A percentile compares a stretch with the other conserved stretches of the same genome.
Conservation (phyloP, 2,888 invertebrate species). For the Caenorhabditis macrosperma region DNA sequence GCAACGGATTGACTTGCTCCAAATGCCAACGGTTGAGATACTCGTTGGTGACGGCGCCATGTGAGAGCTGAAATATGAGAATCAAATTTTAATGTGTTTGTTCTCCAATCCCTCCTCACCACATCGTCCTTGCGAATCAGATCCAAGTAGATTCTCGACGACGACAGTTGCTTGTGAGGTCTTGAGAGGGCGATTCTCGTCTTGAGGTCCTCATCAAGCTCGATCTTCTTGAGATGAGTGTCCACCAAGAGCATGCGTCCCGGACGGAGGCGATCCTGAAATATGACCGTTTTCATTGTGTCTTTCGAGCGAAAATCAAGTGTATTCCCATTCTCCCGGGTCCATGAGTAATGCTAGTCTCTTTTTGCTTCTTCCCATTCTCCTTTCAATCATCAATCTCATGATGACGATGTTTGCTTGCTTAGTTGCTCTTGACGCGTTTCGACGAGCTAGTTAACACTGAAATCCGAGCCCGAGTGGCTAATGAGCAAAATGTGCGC, state of each 20-base stretch:
- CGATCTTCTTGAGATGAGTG: conserved; percentile 89
- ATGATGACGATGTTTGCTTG: conserved; percentile 30
- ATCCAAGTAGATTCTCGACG: conserved; percentile 78
- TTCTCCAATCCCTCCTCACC: no score
- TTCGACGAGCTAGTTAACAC: conserved; percentile 24
- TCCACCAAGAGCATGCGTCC: conserved; percentile 98
- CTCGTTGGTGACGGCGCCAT: conserved; percentile 80
- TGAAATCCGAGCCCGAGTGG: conserved; percentile 37
- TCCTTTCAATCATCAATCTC: conserved; percentile 15
- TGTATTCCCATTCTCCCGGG: neutral
- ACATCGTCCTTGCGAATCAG: conserved; percentile 79
- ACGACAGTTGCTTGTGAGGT: conserved; percentile 87
- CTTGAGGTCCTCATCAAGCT: conserved; percentile 95
- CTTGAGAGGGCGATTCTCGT: conserved; percentile 89
- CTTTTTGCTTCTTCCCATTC: conserved; percentile 7
- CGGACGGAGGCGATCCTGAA: conserved; percentile 94
- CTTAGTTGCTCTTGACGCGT: neutral
- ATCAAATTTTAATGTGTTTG: no score
- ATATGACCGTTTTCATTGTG: conserved; percentile 65
- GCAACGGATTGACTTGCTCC: conserved; percentile 62
- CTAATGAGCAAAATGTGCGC: conserved; percentile 36
- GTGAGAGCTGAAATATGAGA: conserved; percentile 75
- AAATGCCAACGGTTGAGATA: conserved; percentile 76
- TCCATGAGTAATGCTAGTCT: conserved; percentile 14
- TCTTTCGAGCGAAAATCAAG: conserved; percentile 6